Evolutionary conservation across 1,140 invertebrate species (phyloP), one percentile per base, ranked within the genome.

Genomic region (Yoshiicerus persimilis): DNA sequence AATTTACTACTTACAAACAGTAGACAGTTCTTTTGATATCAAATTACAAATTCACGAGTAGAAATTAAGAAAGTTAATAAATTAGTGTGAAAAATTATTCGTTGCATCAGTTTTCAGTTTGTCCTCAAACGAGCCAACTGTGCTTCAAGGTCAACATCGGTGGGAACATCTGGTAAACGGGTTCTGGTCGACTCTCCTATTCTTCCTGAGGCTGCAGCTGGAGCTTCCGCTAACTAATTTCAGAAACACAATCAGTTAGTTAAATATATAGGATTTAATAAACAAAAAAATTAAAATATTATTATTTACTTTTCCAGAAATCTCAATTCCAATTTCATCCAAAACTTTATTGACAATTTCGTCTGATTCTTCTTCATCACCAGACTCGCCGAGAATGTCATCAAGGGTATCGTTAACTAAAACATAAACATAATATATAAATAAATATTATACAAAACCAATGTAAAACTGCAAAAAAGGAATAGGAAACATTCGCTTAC

Each of bases 251-350:
- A 25, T 27, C n/a, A n/a, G n/a, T n/a, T n/a, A n/a, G n/a, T n/a
- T n/a, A n/a, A n/a, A n/a, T n/a, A n/a, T n/a, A n/a, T n/a, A n/a
- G n/a, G 47, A 0, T 36, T 8, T 20, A 70, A 30, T 9, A 32
- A 27, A 11, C 20, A 85, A 38, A 85, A n/a, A 77, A 87, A 85
- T 56, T 16, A 16, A 13, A 27, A 30, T 1, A 30, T 5, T 38
- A 32, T 1, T 47, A 80, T 77, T 90, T 91, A 97, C 96, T 94
- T 97, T 97, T 92, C 96, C 96, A 90, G 96, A 96, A 85, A 98
- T 96, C 93, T 98, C 97, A 93, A 99, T 98, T 88, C 97, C 97
- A 92, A 99, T 98, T 93, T 99, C 97, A 94, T 98, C 97, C 9
- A 99, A 93, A 11, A 99, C 97, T 93, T 98, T 94, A 91, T 94